A percentile compares a stretch with the other conserved stretches of the same genome.
Conservation (phyloP, 2,113 vertebrate genomes). For the Meles meles region DNA sequence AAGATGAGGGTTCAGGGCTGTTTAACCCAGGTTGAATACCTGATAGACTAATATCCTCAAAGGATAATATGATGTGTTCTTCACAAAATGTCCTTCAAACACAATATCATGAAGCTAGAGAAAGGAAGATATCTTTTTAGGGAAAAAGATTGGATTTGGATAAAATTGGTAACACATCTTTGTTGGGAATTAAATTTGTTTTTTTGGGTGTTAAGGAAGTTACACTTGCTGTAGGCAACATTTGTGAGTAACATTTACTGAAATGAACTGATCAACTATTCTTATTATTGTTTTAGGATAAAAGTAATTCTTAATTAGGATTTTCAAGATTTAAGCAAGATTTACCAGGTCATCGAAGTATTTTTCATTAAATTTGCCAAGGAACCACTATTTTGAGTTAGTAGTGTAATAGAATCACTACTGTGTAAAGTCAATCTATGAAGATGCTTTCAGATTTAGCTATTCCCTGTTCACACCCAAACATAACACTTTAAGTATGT, state of each 20-base stretch:
- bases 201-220: slow-evolving; percentile 28
- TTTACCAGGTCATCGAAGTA: neutral
- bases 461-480: neutral
- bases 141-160: neutral
- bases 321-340: slow-evolving; percentile 11
- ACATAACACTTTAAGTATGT: neutral
- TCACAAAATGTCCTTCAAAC: slow-evolving; percentile 17
- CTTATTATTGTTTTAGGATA: neutral
- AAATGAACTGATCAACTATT: neutral
- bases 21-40: slow-evolving; percentile 50
- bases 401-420: neutral
- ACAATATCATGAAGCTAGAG: slow-evolving; percentile 13
- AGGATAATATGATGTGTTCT: slow-evolving; percentile 3
- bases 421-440: neutral
- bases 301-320: slow-evolving; percentile 36
- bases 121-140: neutral
- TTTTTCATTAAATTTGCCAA: neutral
- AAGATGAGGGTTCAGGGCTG: slow-evolving; percentile 38
- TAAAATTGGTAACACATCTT: slow-evolving; percentile 41
- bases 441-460: neutral
- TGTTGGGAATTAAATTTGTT: slow-evolving; percentile 8
- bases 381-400: neutral
- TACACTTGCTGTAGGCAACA: neutral
- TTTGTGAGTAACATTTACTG: neutral
- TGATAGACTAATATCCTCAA: slow-evolving; percentile 20